Conservation (phyloP, 2,797 vertebrate species). For the Manis pentadactyla region DNA sequence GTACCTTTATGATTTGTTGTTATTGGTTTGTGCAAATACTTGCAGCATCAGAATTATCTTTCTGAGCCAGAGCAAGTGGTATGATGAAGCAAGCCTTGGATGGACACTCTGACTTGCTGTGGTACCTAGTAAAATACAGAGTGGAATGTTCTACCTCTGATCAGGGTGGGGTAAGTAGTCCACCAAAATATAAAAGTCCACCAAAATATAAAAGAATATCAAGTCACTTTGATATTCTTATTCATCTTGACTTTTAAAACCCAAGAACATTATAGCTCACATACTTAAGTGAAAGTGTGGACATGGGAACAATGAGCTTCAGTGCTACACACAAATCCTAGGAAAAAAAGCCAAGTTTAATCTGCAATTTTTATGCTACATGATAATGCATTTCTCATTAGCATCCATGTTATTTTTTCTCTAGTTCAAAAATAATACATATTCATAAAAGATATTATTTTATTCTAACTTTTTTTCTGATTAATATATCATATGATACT, state of each 20-base stretch:
- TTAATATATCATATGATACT: background rate
- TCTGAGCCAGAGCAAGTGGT: background rate
- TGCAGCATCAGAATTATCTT: background rate
- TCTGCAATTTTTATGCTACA: background rate
- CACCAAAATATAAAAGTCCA: background rate
- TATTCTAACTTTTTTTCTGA: background rate
- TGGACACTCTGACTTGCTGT: background rate
- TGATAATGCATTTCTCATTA: background rate
- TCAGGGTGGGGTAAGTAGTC: too few species aligned
- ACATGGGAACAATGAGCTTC: background rate
- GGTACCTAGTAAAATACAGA: background rate
- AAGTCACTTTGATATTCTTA: background rate
- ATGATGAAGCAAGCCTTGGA: background rate
- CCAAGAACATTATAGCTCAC: background rate
- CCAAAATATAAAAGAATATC: background rate
- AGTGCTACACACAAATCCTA: background rate
- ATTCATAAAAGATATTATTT: background rate
- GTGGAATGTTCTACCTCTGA: background rate
- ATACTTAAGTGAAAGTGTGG: background rate
- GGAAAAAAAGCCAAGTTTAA: background rate
- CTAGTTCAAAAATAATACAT: background rate
- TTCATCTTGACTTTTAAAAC: background rate
- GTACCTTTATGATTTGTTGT: background rate
- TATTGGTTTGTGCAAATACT: background rate
- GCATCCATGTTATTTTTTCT: background rate